Evolutionary conservation across 2,797 vertebrate genomes (phyloP), one percentile per base, ranked within the genome.

Genomic region (Phrynocephalus forsythii): DNA sequence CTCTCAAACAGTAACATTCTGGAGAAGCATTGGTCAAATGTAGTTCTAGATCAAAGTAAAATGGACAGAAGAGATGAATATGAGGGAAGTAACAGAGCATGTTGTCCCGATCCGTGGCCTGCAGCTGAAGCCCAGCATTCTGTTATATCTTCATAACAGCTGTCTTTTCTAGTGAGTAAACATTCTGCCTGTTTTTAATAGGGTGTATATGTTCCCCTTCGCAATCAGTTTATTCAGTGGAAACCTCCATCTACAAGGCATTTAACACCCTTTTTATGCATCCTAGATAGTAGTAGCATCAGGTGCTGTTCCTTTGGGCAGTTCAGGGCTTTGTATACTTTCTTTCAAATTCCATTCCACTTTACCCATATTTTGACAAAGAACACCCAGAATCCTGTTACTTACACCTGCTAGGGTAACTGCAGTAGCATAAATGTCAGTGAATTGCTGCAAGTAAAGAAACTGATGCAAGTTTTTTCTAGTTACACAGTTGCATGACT

Each of bases 151-250:
- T 63, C 71, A 85, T 33, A 33, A 30, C 92, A 89, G 33, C 48
- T 91, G 30, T 80, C 75, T 3, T 85, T 11, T 82, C 66, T 89
- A 87, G 72, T 76, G 69, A 81, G 83, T 82, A 83, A 68, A 71
- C 60, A n/a, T 33, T 30, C 44, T 77, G 68, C 60, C 24, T 91
- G 50, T 44, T 44, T 44, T 86, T 77, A 84, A 56, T 63, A 33
- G 52, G 38, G 20, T 77, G 18, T 22, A 24, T 79, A 66, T 63
- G 78, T 16, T 77, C 9, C 20, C 28, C 33, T 44, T 88, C 48
- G 26, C 10, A 30, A 69, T 52, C 69, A 30, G 28, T 56, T 68
- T 80, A 4, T 38, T 50, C 24, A 30, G 26, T 10, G n/a, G 26
- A 76, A 85, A 20, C n/a, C 33, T 48, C 63, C 78, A 81, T 24